Evolutionary conservation across 30 jellyfish, hydroid and myxozoan genomes (phyloP).

Genomic region (Nemopilema nomurai): DNA sequence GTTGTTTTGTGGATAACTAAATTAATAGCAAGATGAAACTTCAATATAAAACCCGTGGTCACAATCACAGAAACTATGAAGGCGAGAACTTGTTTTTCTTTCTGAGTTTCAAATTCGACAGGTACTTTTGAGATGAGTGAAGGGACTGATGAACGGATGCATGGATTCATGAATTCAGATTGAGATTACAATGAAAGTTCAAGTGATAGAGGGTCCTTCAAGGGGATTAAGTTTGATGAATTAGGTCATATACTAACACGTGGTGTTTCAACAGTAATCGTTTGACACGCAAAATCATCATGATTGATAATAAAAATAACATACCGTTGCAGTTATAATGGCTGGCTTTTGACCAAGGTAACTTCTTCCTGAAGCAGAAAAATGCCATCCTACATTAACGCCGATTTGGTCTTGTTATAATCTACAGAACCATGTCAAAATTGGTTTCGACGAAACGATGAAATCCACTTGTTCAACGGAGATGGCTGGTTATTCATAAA

Average conservation of each 20-base stretch:
- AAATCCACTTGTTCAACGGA: no score
- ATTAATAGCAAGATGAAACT: not conserved
- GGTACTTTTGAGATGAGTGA: not conserved
- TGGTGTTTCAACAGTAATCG: not conserved
- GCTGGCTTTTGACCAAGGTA: conserved; percentile 63
- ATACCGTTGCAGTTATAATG: conserved; percentile 57
- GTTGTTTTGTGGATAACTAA: not conserved
- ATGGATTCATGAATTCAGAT: not conserved
- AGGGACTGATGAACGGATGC: not conserved
- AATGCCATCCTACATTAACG: conserved; percentile 37
- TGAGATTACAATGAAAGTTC: not conserved
- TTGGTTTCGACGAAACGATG: not conserved
- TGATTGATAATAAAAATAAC: not conserved
- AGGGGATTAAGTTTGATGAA: not conserved
- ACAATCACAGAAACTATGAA: not conserved
- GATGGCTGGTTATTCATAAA: not conserved
- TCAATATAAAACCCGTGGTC: not conserved
- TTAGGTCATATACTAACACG: not conserved
- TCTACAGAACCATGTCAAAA: not conserved
- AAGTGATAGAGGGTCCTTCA: not conserved
- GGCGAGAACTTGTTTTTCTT: not conserved
- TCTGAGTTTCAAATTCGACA: not conserved
- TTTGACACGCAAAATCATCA: not conserved
- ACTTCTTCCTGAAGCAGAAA: conserved; percentile 61
- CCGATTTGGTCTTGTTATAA: not conserved